Evolutionary conservation across 2,113 vertebrate genomes (phyloP), one percentile per base, ranked within the genome.

Genomic region (Oryzias celebensis): DNA sequence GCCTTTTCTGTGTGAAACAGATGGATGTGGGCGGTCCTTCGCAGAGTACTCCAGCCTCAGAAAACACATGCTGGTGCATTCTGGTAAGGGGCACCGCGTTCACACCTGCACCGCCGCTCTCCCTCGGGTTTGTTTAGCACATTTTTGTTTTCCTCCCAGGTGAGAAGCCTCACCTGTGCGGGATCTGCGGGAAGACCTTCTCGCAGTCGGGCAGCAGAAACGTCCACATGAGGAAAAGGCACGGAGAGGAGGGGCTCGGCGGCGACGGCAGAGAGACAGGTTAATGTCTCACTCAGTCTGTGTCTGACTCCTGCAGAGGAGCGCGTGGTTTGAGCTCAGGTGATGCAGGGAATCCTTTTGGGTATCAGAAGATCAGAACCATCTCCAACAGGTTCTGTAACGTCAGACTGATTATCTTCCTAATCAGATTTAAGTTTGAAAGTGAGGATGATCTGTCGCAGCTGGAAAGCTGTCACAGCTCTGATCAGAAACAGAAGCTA

Each of bases 41-140:
- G 95, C 97, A 0, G 97, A 99, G 87, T 98, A 98, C 82, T 99
- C 97, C 75, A 99, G 97, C 89, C 95, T 99, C 55, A 92, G 97
- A n/a, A 99, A 99, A 90, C 97, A 99, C 84, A 93, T 96, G 92
- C 94, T 99, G 22, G 96, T 99, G 41, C 97, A 99, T 87, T 98
- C 97, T 88, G 97, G 96, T 99, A 92, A 83, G 85, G 59, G 56
- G 52, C 43, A 54, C 43, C 36, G 47, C 52, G 49, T 53, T 41
- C 24, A 55, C 64, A 61, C 65, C 63, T 66, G 62, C 15, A 44
- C 61, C 53, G 41, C 44, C 16, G 55, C 51, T 31, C 42, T 0
- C 23, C 45, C 7, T n/a, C 45, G 8, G 45, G 8, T 47, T 7
- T 47, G 45, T 16, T 47, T 16, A n/a, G 17, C 17, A 17, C n/a